Base-by-base conservation (phyloP, 2,888 invertebrate species). In the Caenorhabditis parvicauda region DNA sequence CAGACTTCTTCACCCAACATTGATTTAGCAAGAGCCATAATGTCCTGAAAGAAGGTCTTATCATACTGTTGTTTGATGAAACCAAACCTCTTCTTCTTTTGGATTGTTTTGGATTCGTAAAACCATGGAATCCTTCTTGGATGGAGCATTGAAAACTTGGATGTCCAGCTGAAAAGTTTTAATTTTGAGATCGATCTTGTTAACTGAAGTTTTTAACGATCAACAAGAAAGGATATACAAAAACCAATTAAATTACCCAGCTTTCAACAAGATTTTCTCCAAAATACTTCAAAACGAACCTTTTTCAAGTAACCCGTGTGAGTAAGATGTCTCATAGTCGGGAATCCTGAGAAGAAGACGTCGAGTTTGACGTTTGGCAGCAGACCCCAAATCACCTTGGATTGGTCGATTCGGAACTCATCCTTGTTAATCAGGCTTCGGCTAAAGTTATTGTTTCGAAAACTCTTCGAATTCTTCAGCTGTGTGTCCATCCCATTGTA, bases 291-390 rank as follows among this genome's bases (percentile, higher is more conserved):
- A 14, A 52, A 51, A 21, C 14, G 9, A n/a, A n/a, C n/a, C n/a
- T n/a, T n/a, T n/a, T 51, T 42, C 9, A 74, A 51, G 9, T 37
- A 82, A 90, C 62, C 90, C 79, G 84, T 86, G 81, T 91, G 91
- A 24, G 88, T 85, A 35, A 95, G 84, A 82, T 92, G 89, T 70
- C 88, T 88, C 83, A 94, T 86, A 0, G 92, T 92, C 0, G 95
- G 94, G 82, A 96, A 96, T 9, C 95, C 95, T 0, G 90, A 89
- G 82, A 88, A 90, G 80, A 89, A 87, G 48, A 89, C 85, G 74
- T 89, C 87, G 29, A 87, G 82, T 55, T 85, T 84, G 0, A 88
- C 88, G 53, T 87, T 88, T 0, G 88, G 87, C 79, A 88, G 85
- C 60, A 90, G 84, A 6, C 91, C 91, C 64, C 65, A 66, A 24